A percentile compares a stretch with the other conserved stretches of the same genome.
Evolutionary conservation across 1,140 invertebrate genomes (phyloP).

Genomic region (Nasonia longicornis): DNA sequence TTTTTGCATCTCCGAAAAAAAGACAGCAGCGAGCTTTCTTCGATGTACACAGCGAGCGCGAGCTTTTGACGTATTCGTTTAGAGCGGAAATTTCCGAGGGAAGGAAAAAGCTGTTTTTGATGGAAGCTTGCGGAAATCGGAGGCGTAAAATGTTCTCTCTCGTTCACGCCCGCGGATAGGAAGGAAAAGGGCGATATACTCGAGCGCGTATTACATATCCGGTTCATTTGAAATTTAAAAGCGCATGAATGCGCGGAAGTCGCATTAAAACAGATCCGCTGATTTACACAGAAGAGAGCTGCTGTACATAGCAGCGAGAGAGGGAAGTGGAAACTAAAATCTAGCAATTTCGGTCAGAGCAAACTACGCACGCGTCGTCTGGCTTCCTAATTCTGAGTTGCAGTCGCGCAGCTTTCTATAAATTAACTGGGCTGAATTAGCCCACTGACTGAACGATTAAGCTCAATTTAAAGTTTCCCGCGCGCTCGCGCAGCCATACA

Average conservation of each 20-base stretch:
- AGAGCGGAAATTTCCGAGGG: no score
- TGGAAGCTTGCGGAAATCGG: no score
- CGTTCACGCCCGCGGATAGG: no score
- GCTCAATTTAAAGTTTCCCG: slow-evolving; percentile 15
- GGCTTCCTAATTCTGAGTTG: slow-evolving; percentile 23
- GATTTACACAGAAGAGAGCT: background rate
- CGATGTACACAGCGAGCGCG: background rate
- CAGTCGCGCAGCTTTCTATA: slow-evolving; percentile 13
- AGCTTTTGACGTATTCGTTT: background rate
- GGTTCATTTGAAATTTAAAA: background rate
- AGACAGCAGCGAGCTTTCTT: background rate
- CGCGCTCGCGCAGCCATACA: background rate
- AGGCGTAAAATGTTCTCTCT: no score
- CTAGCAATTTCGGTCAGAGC: background rate
- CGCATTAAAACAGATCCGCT: slow-evolving; percentile 13
- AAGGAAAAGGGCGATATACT: no score
- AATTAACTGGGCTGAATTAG: slow-evolving; percentile 16
- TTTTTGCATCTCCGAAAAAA: background rate
- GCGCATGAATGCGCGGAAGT: background rate
- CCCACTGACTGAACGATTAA: slow-evolving; percentile 18
- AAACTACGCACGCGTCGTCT: background rate
- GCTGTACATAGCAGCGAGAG: background rate
- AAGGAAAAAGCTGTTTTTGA: no score
- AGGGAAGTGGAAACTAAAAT: slow-evolving; percentile 9
- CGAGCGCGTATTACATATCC: no score